These are phyloP conservation scores for Rhinogobio ventralis DNA, from an alignment of 2,797 vertebrate genomes.

Conservation along the genomic window DNA sequence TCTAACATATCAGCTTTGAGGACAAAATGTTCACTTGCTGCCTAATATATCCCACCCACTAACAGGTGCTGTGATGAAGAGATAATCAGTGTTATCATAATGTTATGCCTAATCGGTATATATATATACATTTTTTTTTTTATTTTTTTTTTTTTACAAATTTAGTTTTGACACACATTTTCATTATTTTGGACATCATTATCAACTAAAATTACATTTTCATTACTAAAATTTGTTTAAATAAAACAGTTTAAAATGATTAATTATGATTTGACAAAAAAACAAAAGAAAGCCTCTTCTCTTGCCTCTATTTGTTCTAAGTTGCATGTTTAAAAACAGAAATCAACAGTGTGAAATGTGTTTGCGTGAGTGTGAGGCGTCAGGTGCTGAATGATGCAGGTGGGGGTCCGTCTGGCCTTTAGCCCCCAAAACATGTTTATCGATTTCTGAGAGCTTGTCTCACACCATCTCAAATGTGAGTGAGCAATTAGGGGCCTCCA, in stretches of 20 bases:
- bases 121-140: no score
- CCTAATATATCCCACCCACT: no score
- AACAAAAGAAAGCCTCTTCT: constrained; percentile 62
- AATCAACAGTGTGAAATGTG: constrained; percentile 55
- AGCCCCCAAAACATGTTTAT: constrained; percentile 68
- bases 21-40: no score
- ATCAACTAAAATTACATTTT: background rate
- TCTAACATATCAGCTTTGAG: no score
- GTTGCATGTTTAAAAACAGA: constrained; percentile 72
- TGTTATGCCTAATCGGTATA: no score
- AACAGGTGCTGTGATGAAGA: no score
- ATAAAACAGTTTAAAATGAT: no score
- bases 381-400: constrained; percentile 54
- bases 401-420: constrained; percentile 56
- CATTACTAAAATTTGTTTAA: background rate
- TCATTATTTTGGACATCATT: background rate
- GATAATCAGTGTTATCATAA: no score
- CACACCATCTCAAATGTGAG: constrained; percentile 74
- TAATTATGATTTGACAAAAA: background rate
- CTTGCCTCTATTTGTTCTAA: constrained; percentile 74
- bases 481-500: constrained; percentile 79
- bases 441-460: constrained; percentile 80
- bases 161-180: background rate
- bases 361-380: constrained; percentile 49
- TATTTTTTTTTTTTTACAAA: no score